These are phyloP conservation scores for Polypterus senegalus DNA, from an alignment of 2,113 vertebrate species.

Conservation along the genomic window DNA sequence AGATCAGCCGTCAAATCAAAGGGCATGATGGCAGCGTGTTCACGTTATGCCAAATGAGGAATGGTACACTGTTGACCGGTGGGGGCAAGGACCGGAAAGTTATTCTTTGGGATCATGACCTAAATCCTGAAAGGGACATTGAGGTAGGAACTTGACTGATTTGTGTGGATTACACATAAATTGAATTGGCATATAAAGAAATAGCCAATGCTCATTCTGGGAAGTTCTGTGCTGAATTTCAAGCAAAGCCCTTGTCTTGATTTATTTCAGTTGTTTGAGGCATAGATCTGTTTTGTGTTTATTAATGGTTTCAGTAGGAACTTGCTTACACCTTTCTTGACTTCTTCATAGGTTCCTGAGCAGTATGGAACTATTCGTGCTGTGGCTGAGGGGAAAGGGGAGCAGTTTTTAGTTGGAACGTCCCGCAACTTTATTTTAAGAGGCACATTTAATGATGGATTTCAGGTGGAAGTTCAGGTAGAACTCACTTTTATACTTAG, in stretches of 20 bases:
- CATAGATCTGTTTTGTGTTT: too few species aligned
- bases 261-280: too few species aligned
- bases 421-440: slow-evolving; percentile 88
- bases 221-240: too few species aligned
- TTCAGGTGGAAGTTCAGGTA: slow-evolving; percentile 89
- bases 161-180: too few species aligned
- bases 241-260: too few species aligned
- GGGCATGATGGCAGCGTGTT: slow-evolving; percentile 94
- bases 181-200: too few species aligned
- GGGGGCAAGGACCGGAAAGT: slow-evolving; percentile 87
- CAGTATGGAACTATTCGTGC: slow-evolving; percentile 89
- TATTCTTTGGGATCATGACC: slow-evolving; percentile 86
- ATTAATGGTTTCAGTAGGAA: too few species aligned
- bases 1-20: slow-evolving; percentile 84
- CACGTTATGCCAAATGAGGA: slow-evolving; percentile 87
- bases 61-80: slow-evolving; percentile 81
- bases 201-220: too few species aligned
- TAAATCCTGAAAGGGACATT: slow-evolving; percentile 79
- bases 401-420: slow-evolving; percentile 86
- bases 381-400: slow-evolving; percentile 82
- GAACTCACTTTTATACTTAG: too few species aligned
- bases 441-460: slow-evolving; percentile 87
- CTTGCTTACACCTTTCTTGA: slow-evolving; percentile 13
- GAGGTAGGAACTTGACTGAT: slow-evolving; percentile 56
- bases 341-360: slow-evolving; percentile 69